These are phyloP conservation scores for Wiebesia pumilae DNA, from an alignment of 1,140 invertebrate genomes.

Conservation along the genomic window DNA sequence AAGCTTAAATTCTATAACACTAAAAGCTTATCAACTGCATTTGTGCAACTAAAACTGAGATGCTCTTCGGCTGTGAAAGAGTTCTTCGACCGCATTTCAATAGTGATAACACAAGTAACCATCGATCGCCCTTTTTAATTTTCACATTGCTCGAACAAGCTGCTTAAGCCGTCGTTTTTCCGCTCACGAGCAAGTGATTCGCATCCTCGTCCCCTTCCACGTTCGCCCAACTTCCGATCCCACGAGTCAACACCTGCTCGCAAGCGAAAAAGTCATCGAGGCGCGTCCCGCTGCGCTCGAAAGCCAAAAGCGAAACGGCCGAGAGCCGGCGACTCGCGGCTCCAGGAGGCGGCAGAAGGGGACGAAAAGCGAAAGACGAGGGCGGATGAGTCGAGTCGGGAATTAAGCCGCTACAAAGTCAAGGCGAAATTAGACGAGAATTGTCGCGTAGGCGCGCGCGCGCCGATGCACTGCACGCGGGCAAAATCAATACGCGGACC, in stretches of 20 bases:
- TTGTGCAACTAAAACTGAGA: no score
- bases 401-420: slow-evolving; percentile 28
- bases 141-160: not conserved
- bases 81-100: not conserved
- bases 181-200: not conserved
- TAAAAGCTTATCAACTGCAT: no score
- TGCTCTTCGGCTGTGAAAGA: no score
- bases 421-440: slow-evolving; percentile 38
- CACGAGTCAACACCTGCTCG: no score
- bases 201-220: not conserved
- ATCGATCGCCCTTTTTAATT: not conserved
- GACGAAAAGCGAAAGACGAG: not conserved
- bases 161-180: no score
- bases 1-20: no score
- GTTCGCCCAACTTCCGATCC: no score
- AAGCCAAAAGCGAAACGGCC: no score
- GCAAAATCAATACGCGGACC: slow-evolving; percentile 31
- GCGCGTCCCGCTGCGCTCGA: no score
- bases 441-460: slow-evolving; percentile 25
- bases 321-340: no score
- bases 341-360: no score
- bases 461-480: slow-evolving; percentile 7
- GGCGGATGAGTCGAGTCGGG: not conserved
- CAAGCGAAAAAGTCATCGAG: no score
- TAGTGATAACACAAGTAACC: not conserved